A percentile compares a stretch with the other conserved stretches of the same genome.
phyloP scores from a whole-genome alignment of 2,797 vertebrate genomes.

The Chrysocyon brachyurus region DNA sequence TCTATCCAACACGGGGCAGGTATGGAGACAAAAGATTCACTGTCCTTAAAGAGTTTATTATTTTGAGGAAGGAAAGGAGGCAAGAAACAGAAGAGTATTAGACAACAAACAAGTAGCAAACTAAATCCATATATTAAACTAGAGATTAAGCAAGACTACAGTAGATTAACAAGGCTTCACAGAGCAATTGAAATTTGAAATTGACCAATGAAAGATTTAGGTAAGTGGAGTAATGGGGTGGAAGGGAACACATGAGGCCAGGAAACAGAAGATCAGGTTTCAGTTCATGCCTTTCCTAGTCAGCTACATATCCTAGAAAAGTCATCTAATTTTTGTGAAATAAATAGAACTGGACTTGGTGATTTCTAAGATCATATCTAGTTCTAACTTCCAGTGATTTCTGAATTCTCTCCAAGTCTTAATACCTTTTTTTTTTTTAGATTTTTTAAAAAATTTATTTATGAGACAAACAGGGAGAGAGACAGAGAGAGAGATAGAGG shows the following conservation, averaged over 20 bases:
- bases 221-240: background rate
- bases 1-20: background rate
- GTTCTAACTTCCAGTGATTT: background rate
- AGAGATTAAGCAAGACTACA: background rate
- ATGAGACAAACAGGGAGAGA: too few relatives aligned
- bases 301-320: background rate
- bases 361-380: background rate
- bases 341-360: background rate
- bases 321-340: conserved; percentile 12
- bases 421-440: background rate
- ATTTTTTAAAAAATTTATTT: too few relatives aligned
- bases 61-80: background rate
- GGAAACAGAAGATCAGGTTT: background rate
- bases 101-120: conserved; percentile 38
- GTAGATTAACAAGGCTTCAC: background rate
- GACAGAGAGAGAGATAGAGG: too few relatives aligned
- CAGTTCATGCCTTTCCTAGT: background rate
- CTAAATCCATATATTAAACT: conserved; percentile 2
- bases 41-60: conserved; percentile 35
- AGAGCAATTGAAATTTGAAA: background rate
- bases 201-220: background rate
- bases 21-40: background rate
- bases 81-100: conserved; percentile 7
- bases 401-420: background rate
- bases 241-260: background rate